phyloP scores from a whole-genome alignment of 64 coral and sea anemone species.

The Hydrozoanthus tunicans region DNA sequence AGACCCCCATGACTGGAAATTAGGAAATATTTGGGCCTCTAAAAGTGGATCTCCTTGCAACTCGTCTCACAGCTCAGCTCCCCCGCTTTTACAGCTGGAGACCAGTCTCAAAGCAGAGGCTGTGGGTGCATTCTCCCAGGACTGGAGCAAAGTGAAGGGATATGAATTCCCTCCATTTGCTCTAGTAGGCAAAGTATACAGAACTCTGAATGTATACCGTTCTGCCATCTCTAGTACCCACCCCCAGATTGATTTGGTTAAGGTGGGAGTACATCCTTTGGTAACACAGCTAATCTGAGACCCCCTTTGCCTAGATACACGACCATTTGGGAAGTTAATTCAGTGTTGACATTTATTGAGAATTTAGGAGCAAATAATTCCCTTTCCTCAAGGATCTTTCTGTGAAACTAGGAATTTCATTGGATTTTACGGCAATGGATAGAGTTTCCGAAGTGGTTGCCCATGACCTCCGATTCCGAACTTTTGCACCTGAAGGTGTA shows the following conservation, averaged over 20 bases:
- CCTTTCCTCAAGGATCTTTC: conserved; percentile 53
- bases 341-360: conserved; percentile 32
- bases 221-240: conserved; percentile 62
- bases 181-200: conserved; percentile 60
- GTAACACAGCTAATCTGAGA: conserved; percentile 58
- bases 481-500: conserved; percentile 16
- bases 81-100: conserved; percentile 47
- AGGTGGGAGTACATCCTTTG: conserved; percentile 58
- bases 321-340: conserved; percentile 53
- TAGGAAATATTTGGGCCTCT: conserved; percentile 54
- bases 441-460: conserved; percentile 51
- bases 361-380: conserved; percentile 21
- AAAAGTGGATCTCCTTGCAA: conserved; percentile 44
- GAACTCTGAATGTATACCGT: conserved; percentile 68
- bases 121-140: conserved; percentile 51
- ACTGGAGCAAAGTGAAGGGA: conserved; percentile 55
- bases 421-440: conserved; percentile 59
- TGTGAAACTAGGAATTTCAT: conserved; percentile 48
- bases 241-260: conserved; percentile 37
- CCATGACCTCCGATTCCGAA: conserved; percentile 40
- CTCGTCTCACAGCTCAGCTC: conserved; percentile 56
- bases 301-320: conserved; percentile 57
- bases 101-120: conserved; percentile 54
- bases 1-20: conserved; percentile 55
- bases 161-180: conserved; percentile 66